Base-by-base conservation (phyloP, 2,113 vertebrate species). In the Patagioenas fasciata region DNA sequence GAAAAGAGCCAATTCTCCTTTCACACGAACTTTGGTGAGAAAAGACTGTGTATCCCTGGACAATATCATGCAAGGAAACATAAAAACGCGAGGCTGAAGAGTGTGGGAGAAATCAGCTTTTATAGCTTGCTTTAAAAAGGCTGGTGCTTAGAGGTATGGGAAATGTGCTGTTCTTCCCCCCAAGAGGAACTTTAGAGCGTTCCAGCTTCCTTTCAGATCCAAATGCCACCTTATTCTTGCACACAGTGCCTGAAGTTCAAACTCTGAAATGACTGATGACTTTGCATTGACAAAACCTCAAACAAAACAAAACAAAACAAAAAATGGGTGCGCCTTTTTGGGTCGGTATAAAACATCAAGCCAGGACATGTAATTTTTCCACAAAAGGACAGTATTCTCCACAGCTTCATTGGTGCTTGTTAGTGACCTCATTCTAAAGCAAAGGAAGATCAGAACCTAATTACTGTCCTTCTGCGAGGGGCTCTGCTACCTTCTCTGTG, bases 251-350 rank as follows among this genome's bases (percentile, higher is more conserved):
- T 8, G 6, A 54, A 85, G 8, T 25, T 47, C 38, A 71, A 48
- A 61, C 17, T 58, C 53, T 75, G 44, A 60, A 60, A 60, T 2
- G 47, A 21, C 5, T 47, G 25, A 29, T 29, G 36, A 26, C 29
- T 58, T 80, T 51, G 12, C 11, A 44, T 0, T 74, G 31, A 25
- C 11, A 51, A 42, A 67, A 38, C 31, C 2, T 4, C 15, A 72
- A 60, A 15, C 1, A 44, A 54, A 48, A 2, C 13, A 15, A 17
- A 42, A 1, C 2, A 21, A 17, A 42, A 1, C 2, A 21, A 32
- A 20, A 54, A 80, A 31, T 16, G 1, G 3, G 5, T 28, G 2
- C 3, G 34, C 31, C 8, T 32, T 53, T 67, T 58, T 36, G 11
- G 2, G 7, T 42, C 77, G 23, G 5, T 47, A 20, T 57, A 29